These are phyloP conservation scores for Sinocyclocheilus maitianheensis DNA, from an alignment of 2,113 vertebrate genomes.

Conservation along the genomic window DNA sequence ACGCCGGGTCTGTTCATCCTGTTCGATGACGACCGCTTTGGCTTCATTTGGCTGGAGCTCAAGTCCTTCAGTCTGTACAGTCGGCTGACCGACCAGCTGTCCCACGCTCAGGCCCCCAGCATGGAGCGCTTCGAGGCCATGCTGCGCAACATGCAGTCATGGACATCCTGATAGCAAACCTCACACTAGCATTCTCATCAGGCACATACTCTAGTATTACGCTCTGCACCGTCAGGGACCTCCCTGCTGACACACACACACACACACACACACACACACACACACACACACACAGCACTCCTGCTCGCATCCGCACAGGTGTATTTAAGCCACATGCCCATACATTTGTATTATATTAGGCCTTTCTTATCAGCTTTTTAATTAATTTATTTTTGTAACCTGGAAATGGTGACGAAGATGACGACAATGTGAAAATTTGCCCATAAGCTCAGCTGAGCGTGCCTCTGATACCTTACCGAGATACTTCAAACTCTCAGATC, in stretches of 20 bases:
- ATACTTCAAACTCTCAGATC: slow-evolving; percentile 48
- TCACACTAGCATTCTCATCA: slow-evolving; percentile 52
- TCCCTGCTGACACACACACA: slow-evolving; percentile 39
- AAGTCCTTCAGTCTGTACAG: slow-evolving; percentile 98
- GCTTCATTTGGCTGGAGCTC: slow-evolving; percentile 97
- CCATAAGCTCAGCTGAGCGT: slow-evolving; percentile 64
- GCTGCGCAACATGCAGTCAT: slow-evolving; percentile 93
- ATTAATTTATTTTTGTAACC: slow-evolving; percentile 72
- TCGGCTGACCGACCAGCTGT: slow-evolving; percentile 88
- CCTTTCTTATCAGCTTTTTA: slow-evolving; percentile 55
- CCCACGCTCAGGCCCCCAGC: slow-evolving; percentile 85
- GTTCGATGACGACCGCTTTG: slow-evolving; percentile 92
- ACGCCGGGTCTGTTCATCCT: slow-evolving; percentile 92
- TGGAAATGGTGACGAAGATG: slow-evolving; percentile 47
- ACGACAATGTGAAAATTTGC: slow-evolving; percentile 51
- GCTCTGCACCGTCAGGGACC: neutral
- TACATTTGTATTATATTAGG: slow-evolving; percentile 57
- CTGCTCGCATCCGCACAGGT: slow-evolving; percentile 3
- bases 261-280: slow-evolving; percentile 51
- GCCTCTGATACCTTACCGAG: slow-evolving; percentile 60
- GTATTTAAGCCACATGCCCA: slow-evolving; percentile 56
- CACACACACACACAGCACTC: slow-evolving; percentile 43
- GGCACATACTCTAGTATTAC: neutral
- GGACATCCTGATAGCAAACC: slow-evolving; percentile 83
- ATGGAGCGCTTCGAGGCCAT: slow-evolving; percentile 92